Conservation (phyloP, 30 jellyfish, hydroid and myxozoan species). For the Calvadosia cruxmelitensis region DNA sequence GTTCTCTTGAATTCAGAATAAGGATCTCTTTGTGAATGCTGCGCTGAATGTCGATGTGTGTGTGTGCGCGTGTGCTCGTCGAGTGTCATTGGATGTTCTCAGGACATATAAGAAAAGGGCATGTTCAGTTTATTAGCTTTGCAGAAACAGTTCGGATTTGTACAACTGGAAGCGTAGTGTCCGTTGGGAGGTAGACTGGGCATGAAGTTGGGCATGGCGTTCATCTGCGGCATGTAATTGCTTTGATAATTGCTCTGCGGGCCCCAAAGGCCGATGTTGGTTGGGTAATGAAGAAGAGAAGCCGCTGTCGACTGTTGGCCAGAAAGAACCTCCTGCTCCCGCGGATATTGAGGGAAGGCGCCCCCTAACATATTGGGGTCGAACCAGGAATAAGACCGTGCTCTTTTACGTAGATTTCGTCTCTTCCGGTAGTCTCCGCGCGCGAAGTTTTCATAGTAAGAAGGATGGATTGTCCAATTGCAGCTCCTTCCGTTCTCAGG, state of each 20-base stretch:
- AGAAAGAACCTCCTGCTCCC: neutral
- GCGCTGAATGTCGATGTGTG: too few species aligned
- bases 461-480: constrained; percentile 97
- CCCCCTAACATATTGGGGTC: constrained; percentile 36
- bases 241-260: neutral
- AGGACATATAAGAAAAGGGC: neutral
- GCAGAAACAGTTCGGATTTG: neutral
- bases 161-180: neutral
- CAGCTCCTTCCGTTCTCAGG: constrained; percentile 98
- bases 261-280: neutral
- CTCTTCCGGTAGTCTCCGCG: constrained; percentile 74
- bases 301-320: neutral
- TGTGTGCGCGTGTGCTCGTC: too few species aligned
- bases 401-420: constrained; percentile 50
- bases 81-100: too few species aligned
- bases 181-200: neutral
- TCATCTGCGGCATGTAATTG: neutral
- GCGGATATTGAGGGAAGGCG: neutral
- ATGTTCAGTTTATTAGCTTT: neutral
- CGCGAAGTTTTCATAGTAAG: constrained; percentile 75
- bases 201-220: neutral
- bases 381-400: constrained; percentile 55
- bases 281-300: neutral
- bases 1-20: too few species aligned
- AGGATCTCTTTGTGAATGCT: too few species aligned